Evolutionary conservation across 2,888 invertebrate genomes (phyloP).

Genomic region (Eupithecia subumbrata): DNA sequence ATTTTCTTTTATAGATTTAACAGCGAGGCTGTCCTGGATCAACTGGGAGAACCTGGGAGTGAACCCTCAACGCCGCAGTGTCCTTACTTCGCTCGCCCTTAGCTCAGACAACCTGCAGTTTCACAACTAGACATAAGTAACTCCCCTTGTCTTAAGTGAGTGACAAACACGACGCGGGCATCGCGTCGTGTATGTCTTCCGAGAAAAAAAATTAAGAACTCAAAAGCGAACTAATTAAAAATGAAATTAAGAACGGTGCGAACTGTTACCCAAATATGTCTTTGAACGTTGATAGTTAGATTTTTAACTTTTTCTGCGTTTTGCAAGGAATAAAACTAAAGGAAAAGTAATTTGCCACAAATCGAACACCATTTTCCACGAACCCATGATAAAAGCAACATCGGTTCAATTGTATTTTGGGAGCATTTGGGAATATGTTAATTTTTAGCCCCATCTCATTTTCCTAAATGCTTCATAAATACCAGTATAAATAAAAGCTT

Average conservation of each 20-base stretch:
- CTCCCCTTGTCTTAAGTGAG: not conserved
- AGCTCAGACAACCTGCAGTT: constrained; percentile 87
- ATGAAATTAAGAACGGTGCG: no score
- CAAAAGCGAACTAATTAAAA: no score
- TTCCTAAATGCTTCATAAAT: no score
- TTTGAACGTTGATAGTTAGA: not conserved
- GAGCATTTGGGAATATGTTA: no score
- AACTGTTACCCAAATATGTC: not conserved
- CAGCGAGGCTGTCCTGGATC: constrained; percentile 98
- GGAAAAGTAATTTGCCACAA: no score
- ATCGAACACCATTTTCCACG: no score
- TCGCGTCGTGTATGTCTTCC: not conserved
- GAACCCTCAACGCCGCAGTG: constrained; percentile 93
- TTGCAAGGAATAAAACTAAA: no score
- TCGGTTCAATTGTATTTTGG: no score
- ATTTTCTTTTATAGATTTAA: constrained; percentile 88
- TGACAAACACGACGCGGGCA: not conserved
- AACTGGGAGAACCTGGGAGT: constrained; percentile 99
- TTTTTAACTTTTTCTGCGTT: no score
- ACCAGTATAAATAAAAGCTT: no score
- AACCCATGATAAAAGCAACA: no score
- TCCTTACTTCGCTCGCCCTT: constrained; percentile 91
- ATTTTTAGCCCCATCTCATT: no score
- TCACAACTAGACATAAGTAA: constrained; percentile 63
- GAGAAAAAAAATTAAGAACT: not conserved